Base-by-base conservation (phyloP, 2,113 vertebrate genomes). In the Perca flavescens region DNA sequence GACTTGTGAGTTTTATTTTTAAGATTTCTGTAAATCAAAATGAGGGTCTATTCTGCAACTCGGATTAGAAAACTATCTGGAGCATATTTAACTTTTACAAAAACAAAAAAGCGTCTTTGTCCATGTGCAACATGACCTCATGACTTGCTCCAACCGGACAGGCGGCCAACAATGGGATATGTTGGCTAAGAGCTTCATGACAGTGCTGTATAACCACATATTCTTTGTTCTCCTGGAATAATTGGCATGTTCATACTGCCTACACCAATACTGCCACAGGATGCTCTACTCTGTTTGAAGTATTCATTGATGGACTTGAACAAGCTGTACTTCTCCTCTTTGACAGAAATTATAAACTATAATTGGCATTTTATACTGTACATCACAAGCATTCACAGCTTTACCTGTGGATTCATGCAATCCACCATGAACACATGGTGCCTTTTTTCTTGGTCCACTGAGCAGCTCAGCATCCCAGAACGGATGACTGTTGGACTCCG, bases 381-480 rank as follows among this genome's bases (percentile, higher is more conserved):
- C 94, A 95, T 86, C 95, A 95, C 82, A 94, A 90, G 52, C 63
- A 93, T n/a, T 14, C 72, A 2, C 91, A 91, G 70, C 88, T 95
- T 40, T 95, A 96, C 89, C 69, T 65, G 12, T 93, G 86, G 80
- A 77, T 94, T 40, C 95, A 95, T 10, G 92, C 94, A 34, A n/a
- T 93, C 63, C 94, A 95, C 88, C 94, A 95, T 0, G 89, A 94
- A 34, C 93, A 92, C 73, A 31, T 74, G 6, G 86, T 92, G 0
- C 93, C 94, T 4, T 95, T 96, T 96, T 87, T 93, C 94, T 0
- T 94, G 92, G 93, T 89, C 90, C 1, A 91, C 94, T 0, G 87
- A 96, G 74, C 91, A 92, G 28, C 93, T 95, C 66, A 94, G 94
- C 80, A 83, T 90, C 71, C 87, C 89, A 11, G 94, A 96, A 50